Evolutionary conservation across 2,888 invertebrate genomes (phyloP).

Genomic region (Perizoma affinitatum): DNA sequence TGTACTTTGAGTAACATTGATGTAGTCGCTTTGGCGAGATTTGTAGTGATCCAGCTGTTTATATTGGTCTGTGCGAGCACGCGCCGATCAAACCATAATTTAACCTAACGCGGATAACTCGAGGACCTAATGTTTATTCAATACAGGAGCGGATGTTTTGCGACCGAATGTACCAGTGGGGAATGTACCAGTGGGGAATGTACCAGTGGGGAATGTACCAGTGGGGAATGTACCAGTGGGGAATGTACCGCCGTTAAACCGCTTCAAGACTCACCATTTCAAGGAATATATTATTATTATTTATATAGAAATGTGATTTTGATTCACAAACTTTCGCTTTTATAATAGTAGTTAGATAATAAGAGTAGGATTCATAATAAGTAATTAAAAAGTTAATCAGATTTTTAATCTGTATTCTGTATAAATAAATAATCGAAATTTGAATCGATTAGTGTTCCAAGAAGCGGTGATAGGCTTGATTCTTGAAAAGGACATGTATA

Average conservation of each 20-base stretch:
- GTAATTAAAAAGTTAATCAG: too few species aligned
- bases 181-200: conserved; percentile 6
- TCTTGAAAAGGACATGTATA: too few species aligned
- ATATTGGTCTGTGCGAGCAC: conserved; percentile 12
- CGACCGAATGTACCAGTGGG: conserved; percentile 3
- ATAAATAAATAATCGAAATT: too few species aligned
- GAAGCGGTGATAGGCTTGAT: too few species aligned
- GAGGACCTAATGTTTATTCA: conserved; percentile 48
- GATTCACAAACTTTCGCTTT: too few species aligned
- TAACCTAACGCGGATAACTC: conserved; percentile 40
- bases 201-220: conserved; percentile 1
- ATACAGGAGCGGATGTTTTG: conserved; percentile 34
- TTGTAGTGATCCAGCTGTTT: conserved; percentile 4
- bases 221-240: not conserved
- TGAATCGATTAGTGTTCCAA: too few species aligned
- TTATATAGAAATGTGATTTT: not conserved
- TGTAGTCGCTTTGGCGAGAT: too few species aligned
- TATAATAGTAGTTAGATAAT: too few species aligned
- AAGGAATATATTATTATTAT: not conserved
- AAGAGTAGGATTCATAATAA: too few species aligned
- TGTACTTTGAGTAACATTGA: too few species aligned
- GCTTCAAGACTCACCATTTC: not conserved
- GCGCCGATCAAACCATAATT: conserved; percentile 42
- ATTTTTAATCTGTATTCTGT: too few species aligned
- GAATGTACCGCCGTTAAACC: conserved; percentile 1